Conservation (phyloP, 2,888 invertebrate genomes). For the Prostheceraeus crozeri region DNA sequence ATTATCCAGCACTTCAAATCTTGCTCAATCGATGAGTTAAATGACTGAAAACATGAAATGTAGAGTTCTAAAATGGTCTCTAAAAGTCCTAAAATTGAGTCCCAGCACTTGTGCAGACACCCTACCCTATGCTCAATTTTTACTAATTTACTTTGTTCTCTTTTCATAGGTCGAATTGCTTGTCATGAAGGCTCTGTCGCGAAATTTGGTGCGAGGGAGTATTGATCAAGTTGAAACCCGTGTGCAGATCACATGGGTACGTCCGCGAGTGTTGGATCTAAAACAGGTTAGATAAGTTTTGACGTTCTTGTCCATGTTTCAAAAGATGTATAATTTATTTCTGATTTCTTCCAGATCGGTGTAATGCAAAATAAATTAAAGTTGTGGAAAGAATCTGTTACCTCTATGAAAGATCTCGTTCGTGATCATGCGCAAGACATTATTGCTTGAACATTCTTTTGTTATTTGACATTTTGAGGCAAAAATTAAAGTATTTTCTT, state of each 20-base stretch:
- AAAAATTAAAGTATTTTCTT: too few species aligned
- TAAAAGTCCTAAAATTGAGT: too few species aligned
- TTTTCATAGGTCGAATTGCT: constrained; percentile 28
- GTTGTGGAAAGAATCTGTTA: constrained; percentile 63
- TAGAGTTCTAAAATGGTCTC: too few species aligned
- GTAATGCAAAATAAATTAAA: constrained; percentile 68
- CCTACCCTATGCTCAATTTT: too few species aligned
- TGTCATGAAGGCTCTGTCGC: constrained; percentile 89
- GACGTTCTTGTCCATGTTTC: constrained; percentile 62
- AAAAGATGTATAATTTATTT: constrained; percentile 41
- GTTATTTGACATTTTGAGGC: too few species aligned
- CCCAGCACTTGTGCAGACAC: too few species aligned
- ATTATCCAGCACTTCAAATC: too few species aligned
- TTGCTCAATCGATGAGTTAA: too few species aligned
- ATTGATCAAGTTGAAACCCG: constrained; percentile 78
- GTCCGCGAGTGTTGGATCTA: constrained; percentile 70
- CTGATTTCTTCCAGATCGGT: constrained; percentile 62
- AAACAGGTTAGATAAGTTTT: constrained; percentile 59
- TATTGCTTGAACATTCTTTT: constrained; percentile 58
- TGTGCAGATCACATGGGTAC: constrained; percentile 76
- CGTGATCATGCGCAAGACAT: constrained; percentile 69
- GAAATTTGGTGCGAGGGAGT: constrained; percentile 82
- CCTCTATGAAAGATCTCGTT: constrained; percentile 17
- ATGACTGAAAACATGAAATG: too few species aligned
- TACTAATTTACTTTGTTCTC: too few species aligned